Base-by-base conservation (phyloP, 2,888 invertebrate genomes). In the Xestobium rufovillosum region DNA sequence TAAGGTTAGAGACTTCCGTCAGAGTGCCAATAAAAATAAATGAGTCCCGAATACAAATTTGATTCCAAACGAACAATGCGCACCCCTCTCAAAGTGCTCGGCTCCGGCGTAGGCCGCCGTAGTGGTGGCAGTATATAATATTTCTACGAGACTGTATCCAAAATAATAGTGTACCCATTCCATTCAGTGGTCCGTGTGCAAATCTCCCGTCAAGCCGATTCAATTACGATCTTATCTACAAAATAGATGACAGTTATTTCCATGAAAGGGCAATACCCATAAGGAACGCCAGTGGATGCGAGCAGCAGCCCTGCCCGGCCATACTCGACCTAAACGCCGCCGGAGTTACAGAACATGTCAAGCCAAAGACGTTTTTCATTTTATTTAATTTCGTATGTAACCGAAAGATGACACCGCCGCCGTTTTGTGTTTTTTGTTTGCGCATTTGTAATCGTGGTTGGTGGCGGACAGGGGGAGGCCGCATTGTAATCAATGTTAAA, bases 211-310 rank as follows among this genome's bases (percentile, higher is more conserved):
- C 66, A 63, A 57, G 60, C 63, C 60, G 62, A 66, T 66, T 66
- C 66, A 66, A 66, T 66, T 66, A 66, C 65, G 66, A 66, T 66
- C 61, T 66, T 66, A 66, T 66, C 66, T 65, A 44, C 57, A 63
- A 66, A 67, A 67, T 66, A 65, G 66, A 67, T 67, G 66, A 66
- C 66, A 66, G 66, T 65, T 66, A 66, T 67, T 66, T 67, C 64
- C 65, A 65, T 65, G 63, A 60, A 62, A 63, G 61, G 62, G 61
- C 61, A 60, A 56, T 58, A 59, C 55, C 59, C 56, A 55, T 62
- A 62, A 61, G 61, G 63, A 61, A 59, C 60, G 52, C 52, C 41
- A 42, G 42, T 43, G 45, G 30, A 41, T n/a, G n/a, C 36, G 39
- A 36, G 43, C 48, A 42, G 43, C 23, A 50, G 38, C 44, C 38